Evolutionary conservation across 2,888 invertebrate species (phyloP), one percentile per base, ranked within the genome.

Genomic region (Euzetes globulus): DNA sequence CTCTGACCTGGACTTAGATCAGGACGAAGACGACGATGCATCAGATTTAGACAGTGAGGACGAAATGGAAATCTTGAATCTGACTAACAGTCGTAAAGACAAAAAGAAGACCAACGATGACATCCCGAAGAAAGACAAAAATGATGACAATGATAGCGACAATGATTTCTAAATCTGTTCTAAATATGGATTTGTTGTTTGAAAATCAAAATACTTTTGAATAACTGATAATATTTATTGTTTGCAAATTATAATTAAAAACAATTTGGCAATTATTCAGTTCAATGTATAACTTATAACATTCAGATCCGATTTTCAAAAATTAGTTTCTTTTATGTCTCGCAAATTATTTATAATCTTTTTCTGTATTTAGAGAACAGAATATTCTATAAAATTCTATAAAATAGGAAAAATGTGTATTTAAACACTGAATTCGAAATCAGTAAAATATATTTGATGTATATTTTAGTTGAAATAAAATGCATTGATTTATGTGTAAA

Each of bases 1-100:
- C 81, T 84, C 84, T 19, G 85, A 84, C 79, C 80, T 85, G 77
- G 84, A 87, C 72, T 85, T 87, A 72, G 88, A 87, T 79, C 87
- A 86, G 58, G 86, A 87, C 77, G 84, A 86, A 55, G 79, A 79
- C 50, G 78, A 79, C 73, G 78, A 79, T 71, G 77, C 71, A 0
- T 78, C 78, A 19, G 78, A 79, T 75, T 74, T 77, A 7, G 78
- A 75, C 37, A 73, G 77, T 47, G 78, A 78, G 65, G 78, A 78
- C 75, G 78, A 78, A 63, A 76, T 77, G 47, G 79, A 78, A 71
- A 47, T 79, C 11, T 74, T 77, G 33, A 77, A 77, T 68, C 65
- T 78, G 11, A 76, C 75, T 17, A 58, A 72, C 15, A 55, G 13
- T 37, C 29, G 13, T 7, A 29, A 13, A 19, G 71, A 52, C 17